Conservation (phyloP, 2,797 vertebrate genomes). For the Anabas testudineus region DNA sequence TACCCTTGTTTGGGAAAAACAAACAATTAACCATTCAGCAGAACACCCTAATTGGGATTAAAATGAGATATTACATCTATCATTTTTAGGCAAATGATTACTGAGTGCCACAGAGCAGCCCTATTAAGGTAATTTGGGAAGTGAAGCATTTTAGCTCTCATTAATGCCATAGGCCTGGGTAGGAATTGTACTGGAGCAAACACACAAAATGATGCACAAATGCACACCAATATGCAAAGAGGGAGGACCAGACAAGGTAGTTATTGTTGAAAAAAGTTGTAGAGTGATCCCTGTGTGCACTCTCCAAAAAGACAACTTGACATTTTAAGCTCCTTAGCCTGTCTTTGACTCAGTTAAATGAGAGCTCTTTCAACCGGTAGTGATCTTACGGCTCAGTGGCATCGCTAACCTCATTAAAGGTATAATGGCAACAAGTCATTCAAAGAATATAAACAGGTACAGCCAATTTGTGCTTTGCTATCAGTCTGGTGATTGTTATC, state of each 20-base stretch:
- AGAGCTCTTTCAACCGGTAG: slow-evolving; percentile 57
- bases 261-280: slow-evolving; percentile 55
- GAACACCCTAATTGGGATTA: slow-evolving; percentile 81
- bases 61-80: slow-evolving; percentile 81
- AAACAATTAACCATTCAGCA: slow-evolving; percentile 86
- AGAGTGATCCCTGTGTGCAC: slow-evolving; percentile 35
- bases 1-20: slow-evolving; percentile 79
- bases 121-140: slow-evolving; percentile 73
- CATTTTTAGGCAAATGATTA: slow-evolving; percentile 78
- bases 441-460: slow-evolving; percentile 65
- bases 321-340: slow-evolving; percentile 76
- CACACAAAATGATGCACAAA: slow-evolving; percentile 7
- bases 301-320: slow-evolving; percentile 64
- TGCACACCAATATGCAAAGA: not conserved
- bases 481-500: slow-evolving; percentile 71
- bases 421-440: slow-evolving; percentile 61
- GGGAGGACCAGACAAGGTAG: slow-evolving; percentile 22
- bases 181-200: slow-evolving; percentile 12
- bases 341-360: slow-evolving; percentile 45
- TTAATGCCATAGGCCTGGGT: slow-evolving; percentile 56
- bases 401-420: slow-evolving; percentile 74
- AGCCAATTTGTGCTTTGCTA: slow-evolving; percentile 60
- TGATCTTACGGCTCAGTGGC: slow-evolving; percentile 60
- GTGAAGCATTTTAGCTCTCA: slow-evolving; percentile 68
- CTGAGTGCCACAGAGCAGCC: slow-evolving; percentile 54